Conservation (phyloP, 2,113 vertebrate genomes). For the human region DNA sequence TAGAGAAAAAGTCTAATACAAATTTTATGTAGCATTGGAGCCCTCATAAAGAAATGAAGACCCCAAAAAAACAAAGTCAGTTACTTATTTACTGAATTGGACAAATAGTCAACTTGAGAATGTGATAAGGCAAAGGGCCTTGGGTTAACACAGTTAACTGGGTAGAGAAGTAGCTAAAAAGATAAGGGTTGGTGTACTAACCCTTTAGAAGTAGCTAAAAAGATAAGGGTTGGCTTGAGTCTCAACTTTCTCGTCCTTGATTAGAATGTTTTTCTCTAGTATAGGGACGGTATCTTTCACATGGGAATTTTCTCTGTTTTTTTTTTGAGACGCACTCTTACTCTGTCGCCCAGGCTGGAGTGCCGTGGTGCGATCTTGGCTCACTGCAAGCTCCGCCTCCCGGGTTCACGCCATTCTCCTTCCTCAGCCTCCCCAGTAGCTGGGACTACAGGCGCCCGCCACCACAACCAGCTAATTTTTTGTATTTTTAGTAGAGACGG, state of each 20-base stretch:
- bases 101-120: background rate
- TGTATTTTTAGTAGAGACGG: too few species aligned
- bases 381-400: too few species aligned
- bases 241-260: background rate
- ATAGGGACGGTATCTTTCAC: background rate
- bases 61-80: background rate
- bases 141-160: too few species aligned
- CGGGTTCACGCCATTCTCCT: too few species aligned
- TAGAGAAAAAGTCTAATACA: background rate
- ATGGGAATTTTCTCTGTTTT: background rate
- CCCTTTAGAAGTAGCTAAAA: background rate
- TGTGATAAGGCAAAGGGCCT: background rate
- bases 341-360: too few species aligned
- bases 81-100: background rate
- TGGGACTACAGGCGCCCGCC: too few species aligned
- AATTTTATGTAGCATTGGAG: too few species aligned
- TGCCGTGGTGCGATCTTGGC: too few species aligned
- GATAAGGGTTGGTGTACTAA: background rate
- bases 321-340: too few species aligned
- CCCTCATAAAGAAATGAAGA: background rate
- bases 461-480: too few species aligned
- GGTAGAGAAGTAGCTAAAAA: background rate
- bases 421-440: too few species aligned
- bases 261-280: background rate
- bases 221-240: background rate